Conservation (phyloP, 1,140 invertebrate species). For the Brachionus plicatilis region DNA sequence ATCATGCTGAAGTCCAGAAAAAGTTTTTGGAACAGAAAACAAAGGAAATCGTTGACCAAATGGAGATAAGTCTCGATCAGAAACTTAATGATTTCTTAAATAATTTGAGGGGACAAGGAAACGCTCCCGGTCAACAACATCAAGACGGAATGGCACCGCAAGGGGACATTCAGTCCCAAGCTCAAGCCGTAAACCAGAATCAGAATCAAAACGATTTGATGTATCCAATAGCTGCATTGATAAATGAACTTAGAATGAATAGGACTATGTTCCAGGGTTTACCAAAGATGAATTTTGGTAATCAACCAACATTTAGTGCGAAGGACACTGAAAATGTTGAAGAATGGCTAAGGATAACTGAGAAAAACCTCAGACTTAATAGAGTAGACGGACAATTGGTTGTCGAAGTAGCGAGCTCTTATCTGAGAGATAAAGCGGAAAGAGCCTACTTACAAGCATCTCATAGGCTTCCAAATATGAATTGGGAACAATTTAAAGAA, state of each 20-base stretch:
- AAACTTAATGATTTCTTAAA: not conserved
- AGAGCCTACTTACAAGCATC: not conserved
- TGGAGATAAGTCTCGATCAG: not conserved
- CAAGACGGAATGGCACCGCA: not conserved
- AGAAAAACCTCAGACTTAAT: not conserved
- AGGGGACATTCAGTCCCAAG: not conserved
- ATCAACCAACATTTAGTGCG: not conserved
- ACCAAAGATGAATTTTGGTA: not conserved
- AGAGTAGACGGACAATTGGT: not conserved
- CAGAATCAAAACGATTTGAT: not conserved
- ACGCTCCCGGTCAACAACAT: not conserved
- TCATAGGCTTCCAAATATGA: not conserved
- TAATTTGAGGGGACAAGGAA: not conserved
- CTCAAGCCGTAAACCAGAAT: conserved; percentile 1
- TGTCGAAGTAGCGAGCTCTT: not conserved
- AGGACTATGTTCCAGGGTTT: not conserved
- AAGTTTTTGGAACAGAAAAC: conserved; percentile 10
- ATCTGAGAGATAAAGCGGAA: conserved; percentile 7
- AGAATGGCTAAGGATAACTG: no score
- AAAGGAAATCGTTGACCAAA: not conserved
- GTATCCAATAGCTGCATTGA: not conserved
- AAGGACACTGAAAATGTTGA: no score
- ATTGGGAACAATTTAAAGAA: not conserved
- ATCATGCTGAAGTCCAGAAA: conserved; percentile 2
- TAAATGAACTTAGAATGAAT: not conserved